Base-by-base conservation (phyloP, 2,113 vertebrate genomes). In the Chaenocephalus aceratus region DNA sequence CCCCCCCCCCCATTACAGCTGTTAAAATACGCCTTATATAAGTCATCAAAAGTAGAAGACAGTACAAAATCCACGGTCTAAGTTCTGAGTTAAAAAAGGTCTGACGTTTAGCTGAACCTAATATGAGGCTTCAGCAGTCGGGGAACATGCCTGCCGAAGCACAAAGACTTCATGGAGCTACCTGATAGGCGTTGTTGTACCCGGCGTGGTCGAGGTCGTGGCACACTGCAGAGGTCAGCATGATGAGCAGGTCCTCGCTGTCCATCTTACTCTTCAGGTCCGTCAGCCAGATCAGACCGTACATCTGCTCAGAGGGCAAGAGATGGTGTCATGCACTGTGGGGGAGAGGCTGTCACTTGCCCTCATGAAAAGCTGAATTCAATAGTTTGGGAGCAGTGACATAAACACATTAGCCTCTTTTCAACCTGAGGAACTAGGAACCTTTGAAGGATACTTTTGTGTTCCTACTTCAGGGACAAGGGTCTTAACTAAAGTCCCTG, bases 121-220 rank as follows among this genome's bases (percentile, higher is more conserved):
- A n/a, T 18, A n/a, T 61, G 34, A 61, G 15, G 59, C 15, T 41
- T 10, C 16, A 60, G 15, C 3, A 23, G 53, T 41, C 6, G 30
- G 23, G 16, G n/a, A 21, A 44, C 11, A 48, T 26, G 30, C 30
- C 21, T 62, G 23, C 12, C 2, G n/a, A 30, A 21, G 15, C 44
- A 49, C 65, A 46, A 9, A 49, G 13, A 46, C 4, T 45, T 10
- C 1, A 4, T 12, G 0, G 7, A 41, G 36, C 6, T 64, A 94
- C 95, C 94, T 96, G 95, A 69, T 95, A 96, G 58, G 95, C 94
- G 2, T 96, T 96, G 91, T 96, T 96, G 90, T 95, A 96, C n/a
- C 95, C 95, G 0, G 91, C 94, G 89, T 96, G 95, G 87, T 96
- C 95, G 0, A 96, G 90, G 85, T 96, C 95, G 26, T 95, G 95